Conservation (phyloP, 2,888 invertebrate genomes). For the Cosmopolites sordidus region DNA sequence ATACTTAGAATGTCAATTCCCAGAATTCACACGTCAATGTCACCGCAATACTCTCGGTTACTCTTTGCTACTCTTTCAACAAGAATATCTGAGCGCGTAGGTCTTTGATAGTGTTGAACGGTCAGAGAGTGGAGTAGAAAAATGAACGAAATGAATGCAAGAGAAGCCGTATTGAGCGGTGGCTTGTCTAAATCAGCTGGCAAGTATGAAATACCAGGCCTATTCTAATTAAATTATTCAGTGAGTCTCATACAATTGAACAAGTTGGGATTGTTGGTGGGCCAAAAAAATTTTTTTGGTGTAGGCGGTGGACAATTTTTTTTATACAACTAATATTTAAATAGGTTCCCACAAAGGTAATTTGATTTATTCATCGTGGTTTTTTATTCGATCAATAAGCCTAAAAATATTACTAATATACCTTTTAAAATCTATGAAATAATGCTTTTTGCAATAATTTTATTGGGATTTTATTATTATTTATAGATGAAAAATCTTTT, state of each 20-base stretch:
- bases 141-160: constrained; percentile 3
- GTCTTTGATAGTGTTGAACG: not conserved
- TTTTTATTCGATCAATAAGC: not conserved
- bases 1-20: too few species aligned
- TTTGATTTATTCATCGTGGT: not conserved
- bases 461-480: too few species aligned
- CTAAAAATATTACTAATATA: not conserved
- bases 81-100: too few species aligned
- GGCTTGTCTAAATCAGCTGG: constrained; percentile 6
- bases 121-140: not conserved
- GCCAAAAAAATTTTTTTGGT: not conserved
- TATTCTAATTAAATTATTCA: constrained; percentile 5
- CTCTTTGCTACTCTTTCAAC: too few species aligned
- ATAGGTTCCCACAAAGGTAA: constrained; percentile 1
- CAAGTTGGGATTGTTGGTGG: constrained; percentile 5
- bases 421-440: not conserved
- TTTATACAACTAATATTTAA: not conserved
- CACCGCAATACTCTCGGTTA: too few species aligned
- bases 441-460: not conserved
- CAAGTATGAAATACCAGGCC: constrained; percentile 4
- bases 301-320: not conserved
- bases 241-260: constrained; percentile 3
- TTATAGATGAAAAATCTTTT: too few species aligned
- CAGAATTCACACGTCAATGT: too few species aligned
- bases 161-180: constrained; percentile 1